A percentile compares a stretch with the other conserved stretches of the same genome.
These are phyloP conservation scores for Anoncus sp. DNA, from an alignment of 2,888 invertebrate species.

Conservation along the genomic window DNA sequence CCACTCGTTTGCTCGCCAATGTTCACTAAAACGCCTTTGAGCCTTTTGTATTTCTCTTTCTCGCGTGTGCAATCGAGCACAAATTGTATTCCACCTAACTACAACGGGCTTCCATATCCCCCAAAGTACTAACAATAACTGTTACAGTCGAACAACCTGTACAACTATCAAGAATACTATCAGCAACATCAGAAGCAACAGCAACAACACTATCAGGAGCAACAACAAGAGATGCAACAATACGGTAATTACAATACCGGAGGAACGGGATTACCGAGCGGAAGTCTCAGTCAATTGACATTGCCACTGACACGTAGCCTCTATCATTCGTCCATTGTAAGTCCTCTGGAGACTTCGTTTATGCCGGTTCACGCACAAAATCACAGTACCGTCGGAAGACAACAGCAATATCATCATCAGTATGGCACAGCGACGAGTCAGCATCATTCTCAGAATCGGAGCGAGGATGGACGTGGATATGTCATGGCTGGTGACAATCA, in stretches of 20 bases:
- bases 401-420: constrained; percentile 64
- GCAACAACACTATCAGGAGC: constrained; percentile 70
- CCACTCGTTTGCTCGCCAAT: constrained; percentile 15
- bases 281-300: constrained; percentile 81
- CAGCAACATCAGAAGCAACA: constrained; percentile 73
- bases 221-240: constrained; percentile 82
- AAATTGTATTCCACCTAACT: no score
- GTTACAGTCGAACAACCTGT: constrained; percentile 82
- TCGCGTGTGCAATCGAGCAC: no score
- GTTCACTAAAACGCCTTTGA: background rate
- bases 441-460: constrained; percentile 67
- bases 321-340: constrained; percentile 79
- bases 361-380: constrained; percentile 73
- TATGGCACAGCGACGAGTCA: constrained; percentile 68
- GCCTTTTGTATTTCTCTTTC: no score
- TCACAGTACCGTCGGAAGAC: constrained; percentile 70
- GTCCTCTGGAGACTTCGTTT: constrained; percentile 78
- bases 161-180: constrained; percentile 82
- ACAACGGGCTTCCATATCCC: constrained; percentile 60
- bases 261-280: constrained; percentile 77
- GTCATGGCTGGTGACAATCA: constrained; percentile 59
- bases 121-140: constrained; percentile 76
- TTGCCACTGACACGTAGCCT: constrained; percentile 81
- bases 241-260: constrained; percentile 79
- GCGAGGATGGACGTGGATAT: constrained; percentile 66